A percentile compares a stretch with the other conserved stretches of the same genome.
phyloP scores from a whole-genome alignment of 1,140 invertebrate species.

The Tribolium castaneum region DNA sequence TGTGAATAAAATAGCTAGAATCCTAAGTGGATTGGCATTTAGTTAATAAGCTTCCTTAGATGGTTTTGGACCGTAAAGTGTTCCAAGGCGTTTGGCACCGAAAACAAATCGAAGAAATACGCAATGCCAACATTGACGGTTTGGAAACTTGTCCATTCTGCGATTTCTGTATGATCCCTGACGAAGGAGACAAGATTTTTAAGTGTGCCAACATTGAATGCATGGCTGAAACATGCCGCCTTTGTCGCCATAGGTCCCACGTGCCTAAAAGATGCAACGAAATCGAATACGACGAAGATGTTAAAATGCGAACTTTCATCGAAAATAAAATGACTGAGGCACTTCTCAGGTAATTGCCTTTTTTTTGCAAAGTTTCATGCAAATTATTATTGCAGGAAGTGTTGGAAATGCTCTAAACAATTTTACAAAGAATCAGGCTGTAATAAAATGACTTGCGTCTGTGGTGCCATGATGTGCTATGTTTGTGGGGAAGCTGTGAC shows the following conservation, averaged over 20 bases:
- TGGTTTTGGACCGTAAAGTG: conserved; percentile 59
- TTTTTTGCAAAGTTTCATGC: neutral
- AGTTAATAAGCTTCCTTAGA: conserved; percentile 19
- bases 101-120: conserved; percentile 65
- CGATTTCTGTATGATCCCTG: conserved; percentile 71
- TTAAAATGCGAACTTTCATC: conserved; percentile 68
- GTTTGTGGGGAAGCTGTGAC: conserved; percentile 70
- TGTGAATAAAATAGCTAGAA: too few relatives aligned
- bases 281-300: conserved; percentile 69
- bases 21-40: too few relatives aligned
- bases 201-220: conserved; percentile 74
- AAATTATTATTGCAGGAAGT: conserved; percentile 64
- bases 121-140: conserved; percentile 70
- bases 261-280: conserved; percentile 73
- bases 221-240: conserved; percentile 74
- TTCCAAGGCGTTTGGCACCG: conserved; percentile 63
- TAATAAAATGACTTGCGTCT: conserved; percentile 78
- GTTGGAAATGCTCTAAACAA: conserved; percentile 69
- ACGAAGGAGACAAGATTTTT: conserved; percentile 71
- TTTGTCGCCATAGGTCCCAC: conserved; percentile 65
- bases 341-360: conserved; percentile 64
- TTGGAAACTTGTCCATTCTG: conserved; percentile 75
- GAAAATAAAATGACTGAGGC: conserved; percentile 77
- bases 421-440: conserved; percentile 77
- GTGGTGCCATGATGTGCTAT: conserved; percentile 78